Conservation (phyloP, 2,888 invertebrate species). For the Volucella zonaria region DNA sequence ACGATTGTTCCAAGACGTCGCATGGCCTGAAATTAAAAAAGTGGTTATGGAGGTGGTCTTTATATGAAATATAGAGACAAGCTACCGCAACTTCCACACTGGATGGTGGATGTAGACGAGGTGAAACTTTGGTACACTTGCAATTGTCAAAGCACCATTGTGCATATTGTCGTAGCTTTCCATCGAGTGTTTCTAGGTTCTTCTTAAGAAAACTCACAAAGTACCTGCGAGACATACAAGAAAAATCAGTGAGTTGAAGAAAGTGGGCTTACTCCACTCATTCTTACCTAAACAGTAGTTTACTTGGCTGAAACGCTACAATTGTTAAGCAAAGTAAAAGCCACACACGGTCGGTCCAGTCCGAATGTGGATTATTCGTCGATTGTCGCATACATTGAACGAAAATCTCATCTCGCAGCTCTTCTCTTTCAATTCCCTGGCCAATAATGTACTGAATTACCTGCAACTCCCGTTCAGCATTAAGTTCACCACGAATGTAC, state of each 20-base stretch:
- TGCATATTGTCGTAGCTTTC: constrained; percentile 91
- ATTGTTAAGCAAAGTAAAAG: constrained; percentile 93
- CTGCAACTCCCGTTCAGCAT: constrained; percentile 90
- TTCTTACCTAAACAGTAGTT: constrained; percentile 80
- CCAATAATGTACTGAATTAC: constrained; percentile 93
- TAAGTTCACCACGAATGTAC: constrained; percentile 94
- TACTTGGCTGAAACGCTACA: constrained; percentile 93
- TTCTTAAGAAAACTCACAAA: constrained; percentile 90
- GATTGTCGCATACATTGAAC: constrained; percentile 94
- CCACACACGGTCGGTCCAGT: constrained; percentile 94
- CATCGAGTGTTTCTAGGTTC: constrained; percentile 86
- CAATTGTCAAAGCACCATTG: constrained; percentile 97
- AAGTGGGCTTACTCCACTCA: background rate
- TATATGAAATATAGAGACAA: constrained; percentile 73
- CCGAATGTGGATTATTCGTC: constrained; percentile 93
- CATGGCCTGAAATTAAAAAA: constrained; percentile 87
- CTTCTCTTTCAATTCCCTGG: constrained; percentile 94
- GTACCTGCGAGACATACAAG: constrained; percentile 84
- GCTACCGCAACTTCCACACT: constrained; percentile 95
- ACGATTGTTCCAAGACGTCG: constrained; percentile 94
- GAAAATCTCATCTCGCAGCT: constrained; percentile 94
- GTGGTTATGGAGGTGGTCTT: background rate
- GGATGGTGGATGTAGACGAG: constrained; percentile 93
- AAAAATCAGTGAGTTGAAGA: background rate
- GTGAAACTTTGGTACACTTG: constrained; percentile 91